phyloP scores from a whole-genome alignment of 2,113 vertebrate species.

The Perognathus longimembris region DNA sequence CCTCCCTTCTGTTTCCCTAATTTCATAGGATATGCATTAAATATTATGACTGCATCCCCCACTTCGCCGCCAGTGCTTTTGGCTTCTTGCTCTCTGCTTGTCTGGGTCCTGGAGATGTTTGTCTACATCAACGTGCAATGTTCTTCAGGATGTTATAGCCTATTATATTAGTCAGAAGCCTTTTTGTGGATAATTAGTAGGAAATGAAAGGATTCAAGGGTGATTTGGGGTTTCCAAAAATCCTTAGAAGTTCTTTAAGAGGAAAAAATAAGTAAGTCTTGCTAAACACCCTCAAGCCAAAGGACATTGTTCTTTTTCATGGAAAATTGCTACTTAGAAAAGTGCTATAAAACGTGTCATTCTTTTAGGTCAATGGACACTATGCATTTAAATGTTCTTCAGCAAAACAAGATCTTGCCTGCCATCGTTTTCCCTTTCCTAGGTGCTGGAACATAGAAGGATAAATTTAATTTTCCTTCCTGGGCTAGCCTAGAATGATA shows the following conservation, averaged over 20 bases:
- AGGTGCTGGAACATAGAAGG: background rate
- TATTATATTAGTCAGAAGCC: conserved; percentile 77
- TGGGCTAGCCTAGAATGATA: background rate
- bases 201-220: conserved; percentile 75
- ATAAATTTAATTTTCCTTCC: background rate
- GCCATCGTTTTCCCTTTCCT: conserved; percentile 32
- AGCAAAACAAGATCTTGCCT: conserved; percentile 38
- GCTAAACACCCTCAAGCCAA: conserved; percentile 71
- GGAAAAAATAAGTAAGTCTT: conserved; percentile 74
- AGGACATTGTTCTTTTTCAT: conserved; percentile 60
- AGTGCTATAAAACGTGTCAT: conserved; percentile 66
- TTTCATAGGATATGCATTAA: too few relatives aligned
- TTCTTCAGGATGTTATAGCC: conserved; percentile 75
- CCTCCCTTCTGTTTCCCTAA: too few relatives aligned
- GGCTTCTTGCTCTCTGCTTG: background rate
- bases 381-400: conserved; percentile 56
- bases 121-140: background rate
- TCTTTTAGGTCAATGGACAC: conserved; percentile 17
- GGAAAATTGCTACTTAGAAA: conserved; percentile 78
- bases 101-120: background rate
- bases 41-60: too few relatives aligned
- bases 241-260: conserved; percentile 80
- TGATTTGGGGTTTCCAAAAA: conserved; percentile 78
- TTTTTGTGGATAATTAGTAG: conserved; percentile 82
- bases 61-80: background rate